Conservation (phyloP, 2,113 vertebrate genomes). For the Ptychochromis oligacanthus region DNA sequence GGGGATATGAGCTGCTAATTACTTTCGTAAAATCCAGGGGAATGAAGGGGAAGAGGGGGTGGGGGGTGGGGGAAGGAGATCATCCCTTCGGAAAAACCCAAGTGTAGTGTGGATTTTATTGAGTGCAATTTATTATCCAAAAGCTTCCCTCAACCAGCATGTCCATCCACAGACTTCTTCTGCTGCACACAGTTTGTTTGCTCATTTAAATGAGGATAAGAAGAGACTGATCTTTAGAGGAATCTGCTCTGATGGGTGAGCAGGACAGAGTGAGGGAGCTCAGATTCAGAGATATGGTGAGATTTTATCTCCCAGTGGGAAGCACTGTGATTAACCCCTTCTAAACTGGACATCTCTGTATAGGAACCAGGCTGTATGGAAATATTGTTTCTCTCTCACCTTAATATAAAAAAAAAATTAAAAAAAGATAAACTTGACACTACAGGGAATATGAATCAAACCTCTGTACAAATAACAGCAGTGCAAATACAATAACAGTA, state of each 20-base stretch:
- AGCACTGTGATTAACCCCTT: not conserved
- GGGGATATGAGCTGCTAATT: conserved; percentile 78
- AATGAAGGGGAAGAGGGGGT: not conserved
- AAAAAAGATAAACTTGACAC: no score
- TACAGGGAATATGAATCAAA: no score
- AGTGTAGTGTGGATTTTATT: conserved; percentile 39
- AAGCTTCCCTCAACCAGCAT: conserved; percentile 1
- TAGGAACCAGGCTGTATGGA: not conserved
- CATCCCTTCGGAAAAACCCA: conserved; percentile 23
- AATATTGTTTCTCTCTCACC: no score
- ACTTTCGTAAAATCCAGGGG: conserved; percentile 67
- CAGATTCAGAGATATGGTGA: not conserved
- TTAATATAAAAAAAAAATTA: no score
- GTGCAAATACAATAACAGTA: no score
- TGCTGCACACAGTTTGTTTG: not conserved
- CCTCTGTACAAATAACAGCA: no score
- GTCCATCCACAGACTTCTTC: not conserved
- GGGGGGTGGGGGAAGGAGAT: not conserved
- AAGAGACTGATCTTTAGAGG: not conserved
- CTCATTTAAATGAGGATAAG: conserved; percentile 19
- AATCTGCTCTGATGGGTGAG: not conserved
- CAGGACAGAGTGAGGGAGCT: not conserved
- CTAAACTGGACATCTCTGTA: not conserved
- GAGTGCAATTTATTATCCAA: conserved; percentile 53
- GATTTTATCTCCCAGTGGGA: not conserved